These are phyloP conservation scores for Lasioglossum villosulum DNA, from an alignment of 2,888 invertebrate species.

Conservation along the genomic window DNA sequence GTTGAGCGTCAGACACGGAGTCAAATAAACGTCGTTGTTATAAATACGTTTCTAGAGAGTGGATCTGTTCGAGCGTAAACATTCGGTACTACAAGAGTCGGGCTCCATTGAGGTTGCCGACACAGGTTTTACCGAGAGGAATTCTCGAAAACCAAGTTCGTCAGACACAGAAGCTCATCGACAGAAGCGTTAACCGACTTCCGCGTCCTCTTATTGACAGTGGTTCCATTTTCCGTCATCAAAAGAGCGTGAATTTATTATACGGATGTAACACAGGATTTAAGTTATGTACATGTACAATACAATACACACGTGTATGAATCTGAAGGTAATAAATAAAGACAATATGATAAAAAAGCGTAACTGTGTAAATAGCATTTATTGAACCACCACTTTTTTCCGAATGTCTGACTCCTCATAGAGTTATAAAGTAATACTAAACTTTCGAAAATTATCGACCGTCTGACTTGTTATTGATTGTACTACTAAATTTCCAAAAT, in stretches of 20 bases:
- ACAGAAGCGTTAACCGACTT: background rate
- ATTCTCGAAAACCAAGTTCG: background rate
- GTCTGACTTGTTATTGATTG: too few species aligned
- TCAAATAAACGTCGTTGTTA: slow-evolving; percentile 22
- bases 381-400: too few species aligned
- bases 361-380: too few species aligned
- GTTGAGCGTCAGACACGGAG: background rate
- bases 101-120: background rate
- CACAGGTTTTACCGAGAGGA: background rate
- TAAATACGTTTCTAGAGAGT: slow-evolving; percentile 11
- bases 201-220: background rate
- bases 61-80: background rate
- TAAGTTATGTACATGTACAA: background rate
- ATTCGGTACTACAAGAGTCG: background rate
- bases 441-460: too few species aligned
- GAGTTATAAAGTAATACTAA: too few species aligned
- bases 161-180: background rate
- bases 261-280: too few species aligned
- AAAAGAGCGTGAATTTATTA: background rate
- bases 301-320: too few species aligned
- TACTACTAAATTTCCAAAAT: too few species aligned
- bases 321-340: too few species aligned
- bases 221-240: background rate
- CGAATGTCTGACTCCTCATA: too few species aligned
- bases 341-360: too few species aligned